These are phyloP conservation scores for Rhagophthalmus giganteus DNA, from an alignment of 2,888 invertebrate genomes.

Conservation along the genomic window DNA sequence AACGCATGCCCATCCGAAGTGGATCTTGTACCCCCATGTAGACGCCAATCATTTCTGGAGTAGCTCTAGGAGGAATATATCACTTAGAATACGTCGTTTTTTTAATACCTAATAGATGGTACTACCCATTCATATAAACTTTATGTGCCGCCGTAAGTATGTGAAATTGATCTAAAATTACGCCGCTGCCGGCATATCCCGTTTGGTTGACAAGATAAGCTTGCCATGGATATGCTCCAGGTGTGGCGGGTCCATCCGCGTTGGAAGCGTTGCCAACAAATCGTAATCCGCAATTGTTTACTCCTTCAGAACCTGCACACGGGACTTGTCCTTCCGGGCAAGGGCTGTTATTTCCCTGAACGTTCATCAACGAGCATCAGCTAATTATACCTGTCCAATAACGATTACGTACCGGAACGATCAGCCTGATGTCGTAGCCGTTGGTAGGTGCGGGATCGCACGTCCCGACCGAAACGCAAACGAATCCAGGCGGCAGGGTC, in stretches of 20 bases:
- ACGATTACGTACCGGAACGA: slow-evolving; percentile 38
- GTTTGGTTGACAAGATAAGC: slow-evolving; percentile 53
- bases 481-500: slow-evolving; percentile 28
- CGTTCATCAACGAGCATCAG: too few species aligned
- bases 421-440: slow-evolving; percentile 44
- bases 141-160: slow-evolving; percentile 77
- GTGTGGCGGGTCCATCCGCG: slow-evolving; percentile 61
- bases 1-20: slow-evolving; percentile 21
- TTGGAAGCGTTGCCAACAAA: slow-evolving; percentile 53
- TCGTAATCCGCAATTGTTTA: slow-evolving; percentile 54
- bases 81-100: slow-evolving; percentile 1
- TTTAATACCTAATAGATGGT: too few species aligned
- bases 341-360: slow-evolving; percentile 15
- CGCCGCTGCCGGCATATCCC: slow-evolving; percentile 71
- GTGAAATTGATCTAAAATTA: slow-evolving; percentile 66
- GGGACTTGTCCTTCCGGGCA: slow-evolving; percentile 44
- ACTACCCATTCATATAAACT: slow-evolving; percentile 62
- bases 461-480: slow-evolving; percentile 43
- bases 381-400: too few species aligned
- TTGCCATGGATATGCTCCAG: slow-evolving; percentile 77
- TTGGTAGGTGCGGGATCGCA: slow-evolving; percentile 36
- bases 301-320: slow-evolving; percentile 42
- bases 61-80: slow-evolving; percentile 7
- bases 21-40: slow-evolving; percentile 36
- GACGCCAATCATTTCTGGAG: slow-evolving; percentile 32